Conservation (phyloP, 2,888 invertebrate genomes). For the Campoplex capitator region DNA sequence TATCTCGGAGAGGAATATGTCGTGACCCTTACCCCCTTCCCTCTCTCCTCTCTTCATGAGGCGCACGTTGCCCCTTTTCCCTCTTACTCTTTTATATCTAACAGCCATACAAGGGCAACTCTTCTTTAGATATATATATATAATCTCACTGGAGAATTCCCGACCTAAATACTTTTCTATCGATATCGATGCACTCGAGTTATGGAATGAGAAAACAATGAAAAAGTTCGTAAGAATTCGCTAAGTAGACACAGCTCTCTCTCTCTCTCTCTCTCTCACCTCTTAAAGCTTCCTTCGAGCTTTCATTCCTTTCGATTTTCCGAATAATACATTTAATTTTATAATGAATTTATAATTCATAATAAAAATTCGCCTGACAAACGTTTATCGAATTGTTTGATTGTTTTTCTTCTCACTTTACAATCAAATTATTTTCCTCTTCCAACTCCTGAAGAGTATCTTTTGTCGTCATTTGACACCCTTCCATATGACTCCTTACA, state of each 20-base stretch:
- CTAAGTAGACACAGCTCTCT: conserved; percentile 44
- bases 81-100: conserved; percentile 21
- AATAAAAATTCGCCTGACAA: too few relatives aligned
- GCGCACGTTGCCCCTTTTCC: neutral
- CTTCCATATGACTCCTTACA: too few relatives aligned
- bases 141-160: conserved; percentile 40
- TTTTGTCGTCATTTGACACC: too few relatives aligned
- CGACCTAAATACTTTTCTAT: conserved; percentile 62
- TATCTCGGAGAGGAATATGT: conserved; percentile 63
- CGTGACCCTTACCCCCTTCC: conserved; percentile 60
- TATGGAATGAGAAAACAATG: conserved; percentile 34
- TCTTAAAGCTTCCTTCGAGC: conserved; percentile 11
- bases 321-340: too few relatives aligned
- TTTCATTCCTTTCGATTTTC: conserved; percentile 34
- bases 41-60: neutral
- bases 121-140: conserved; percentile 14
- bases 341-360: too few relatives aligned
- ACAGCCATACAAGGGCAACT: conserved; percentile 54
- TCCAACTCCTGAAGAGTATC: too few relatives aligned
- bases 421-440: too few relatives aligned
- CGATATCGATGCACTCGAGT: conserved; percentile 44
- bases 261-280: conserved; percentile 15
- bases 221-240: conserved; percentile 43
- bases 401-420: too few relatives aligned
- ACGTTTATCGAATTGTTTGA: too few relatives aligned